Conservation (phyloP, 2,797 vertebrate genomes). For the Mus minutoides region DNA sequence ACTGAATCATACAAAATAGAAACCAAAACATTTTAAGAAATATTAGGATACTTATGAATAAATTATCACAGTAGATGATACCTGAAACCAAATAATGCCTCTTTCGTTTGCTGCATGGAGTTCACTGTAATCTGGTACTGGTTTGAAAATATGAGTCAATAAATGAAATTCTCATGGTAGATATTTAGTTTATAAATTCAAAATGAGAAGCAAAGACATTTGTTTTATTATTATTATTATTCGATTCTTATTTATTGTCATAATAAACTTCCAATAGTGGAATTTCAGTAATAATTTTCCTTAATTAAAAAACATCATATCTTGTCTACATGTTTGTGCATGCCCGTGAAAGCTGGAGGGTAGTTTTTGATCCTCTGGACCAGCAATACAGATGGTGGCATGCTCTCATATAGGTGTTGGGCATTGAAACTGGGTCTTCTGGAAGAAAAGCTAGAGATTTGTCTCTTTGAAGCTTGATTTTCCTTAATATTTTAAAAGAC, state of each 20-base stretch:
- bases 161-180: not conserved
- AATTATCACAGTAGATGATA: constrained; percentile 34
- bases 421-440: not conserved
- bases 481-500: not conserved
- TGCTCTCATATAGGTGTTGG: no score
- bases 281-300: constrained; percentile 70
- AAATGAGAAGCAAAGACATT: not conserved
- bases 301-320: not conserved
- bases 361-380: not conserved
- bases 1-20: constrained; percentile 42
- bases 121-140: not conserved
- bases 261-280: constrained; percentile 56
- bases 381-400: not conserved
- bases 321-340: not conserved
- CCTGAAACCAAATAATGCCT: not conserved
- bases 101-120: not conserved
- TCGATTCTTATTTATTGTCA: constrained; percentile 64
- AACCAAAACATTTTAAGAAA: constrained; percentile 42
- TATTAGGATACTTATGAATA: constrained; percentile 1
- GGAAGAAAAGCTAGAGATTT: no score
- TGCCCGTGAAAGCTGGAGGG: no score
- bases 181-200: not conserved
- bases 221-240: not conserved
- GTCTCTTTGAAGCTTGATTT: not conserved
- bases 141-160: not conserved